Percentiles rank a stretch among this genome's conserved stretches.
Conservation (phyloP, 2,797 vertebrate genomes). For the Fistularia tabacaria region DNA sequence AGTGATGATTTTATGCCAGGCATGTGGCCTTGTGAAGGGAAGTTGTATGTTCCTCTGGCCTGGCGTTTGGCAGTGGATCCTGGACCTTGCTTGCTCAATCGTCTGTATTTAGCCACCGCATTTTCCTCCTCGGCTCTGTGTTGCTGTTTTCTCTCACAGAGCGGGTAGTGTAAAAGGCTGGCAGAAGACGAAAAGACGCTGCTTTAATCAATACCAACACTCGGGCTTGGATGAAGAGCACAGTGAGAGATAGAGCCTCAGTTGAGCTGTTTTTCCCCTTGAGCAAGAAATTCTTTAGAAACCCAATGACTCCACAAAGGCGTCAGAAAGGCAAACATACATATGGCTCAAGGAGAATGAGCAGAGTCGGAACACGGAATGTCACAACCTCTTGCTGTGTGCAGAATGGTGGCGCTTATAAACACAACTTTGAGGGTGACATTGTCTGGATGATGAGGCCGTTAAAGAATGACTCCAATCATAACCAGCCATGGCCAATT, state of each 20-base stretch:
- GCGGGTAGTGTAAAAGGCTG: constrained; percentile 58
- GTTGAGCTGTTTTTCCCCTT: constrained; percentile 47
- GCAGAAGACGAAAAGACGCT: constrained; percentile 63
- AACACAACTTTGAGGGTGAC: constrained; percentile 22
- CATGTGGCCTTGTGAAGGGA: constrained; percentile 45
- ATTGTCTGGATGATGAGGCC: constrained; percentile 28
- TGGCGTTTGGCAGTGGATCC: constrained; percentile 28
- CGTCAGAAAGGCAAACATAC: constrained; percentile 28
- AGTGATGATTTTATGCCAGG: constrained; percentile 44
- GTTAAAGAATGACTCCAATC: constrained; percentile 38
- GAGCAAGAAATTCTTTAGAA: constrained; percentile 55
- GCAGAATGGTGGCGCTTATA: constrained; percentile 1
- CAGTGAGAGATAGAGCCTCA: constrained; percentile 28
- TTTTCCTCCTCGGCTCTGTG: constrained; percentile 30
- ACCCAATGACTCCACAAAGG: constrained; percentile 38
- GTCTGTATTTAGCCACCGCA: constrained; percentile 40
- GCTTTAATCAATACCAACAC: constrained; percentile 70
- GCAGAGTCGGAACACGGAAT: constrained; percentile 24
- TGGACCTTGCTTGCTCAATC: constrained; percentile 26
- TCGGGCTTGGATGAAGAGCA: constrained; percentile 55
- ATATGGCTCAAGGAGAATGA: constrained; percentile 30
- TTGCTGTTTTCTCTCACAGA: constrained; percentile 53
- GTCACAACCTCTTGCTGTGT: constrained; percentile 16
- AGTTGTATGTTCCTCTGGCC: constrained; percentile 35
- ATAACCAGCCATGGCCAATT: constrained; percentile 29